Base-by-base conservation (phyloP, 2,888 invertebrate genomes). In the Drepanosiphum platanoidis region DNA sequence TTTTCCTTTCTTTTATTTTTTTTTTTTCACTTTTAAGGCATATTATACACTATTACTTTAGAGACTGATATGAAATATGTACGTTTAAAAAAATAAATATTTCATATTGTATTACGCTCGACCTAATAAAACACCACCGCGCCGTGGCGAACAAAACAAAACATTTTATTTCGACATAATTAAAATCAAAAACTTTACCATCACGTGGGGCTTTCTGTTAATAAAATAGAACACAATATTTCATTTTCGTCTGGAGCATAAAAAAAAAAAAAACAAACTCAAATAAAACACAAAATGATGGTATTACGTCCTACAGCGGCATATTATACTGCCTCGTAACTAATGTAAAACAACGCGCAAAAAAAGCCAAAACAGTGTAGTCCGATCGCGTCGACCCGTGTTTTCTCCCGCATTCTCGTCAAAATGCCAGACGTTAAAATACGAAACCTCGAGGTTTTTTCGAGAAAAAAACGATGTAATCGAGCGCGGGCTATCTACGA, bases 91-190 rank as follows among this genome's bases (percentile, higher is more conserved):
- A 1, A n/a, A 8, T 22, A 39, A 5, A 27, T n/a, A n/a, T 11
- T 46, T 46, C 18, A 64, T 27, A 64, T 27, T 52, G 3, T 27
- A 27, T 64, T 27, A 64, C 27, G 27, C 27, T 27, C 64, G 13
- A 64, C 11, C 30, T 27, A 30, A 64, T 13, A 64, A 30, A 46
- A 46, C 27, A 27, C 30, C 64, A 27, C n/a, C n/a, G n/a, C n/a
- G n/a, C n/a, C n/a, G n/a, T n/a, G n/a, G 64, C 27, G 64, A 64
- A 52, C 52, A 52, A 61, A 61, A 64, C 64, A 3, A 64, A 64
- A 30, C 13, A 27, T 13, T 64, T 64, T 27, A 64, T 27, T 64
- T 27, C 27, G 13, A 27, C 13, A 27, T 64, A 64, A 64, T 64
- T 64, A 64, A 27, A 27, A 64, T 27, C 64, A 27, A 30, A 13